These are phyloP conservation scores for Hemichromis elongatus DNA, from an alignment of 2,113 vertebrate genomes.

Conservation along the genomic window DNA sequence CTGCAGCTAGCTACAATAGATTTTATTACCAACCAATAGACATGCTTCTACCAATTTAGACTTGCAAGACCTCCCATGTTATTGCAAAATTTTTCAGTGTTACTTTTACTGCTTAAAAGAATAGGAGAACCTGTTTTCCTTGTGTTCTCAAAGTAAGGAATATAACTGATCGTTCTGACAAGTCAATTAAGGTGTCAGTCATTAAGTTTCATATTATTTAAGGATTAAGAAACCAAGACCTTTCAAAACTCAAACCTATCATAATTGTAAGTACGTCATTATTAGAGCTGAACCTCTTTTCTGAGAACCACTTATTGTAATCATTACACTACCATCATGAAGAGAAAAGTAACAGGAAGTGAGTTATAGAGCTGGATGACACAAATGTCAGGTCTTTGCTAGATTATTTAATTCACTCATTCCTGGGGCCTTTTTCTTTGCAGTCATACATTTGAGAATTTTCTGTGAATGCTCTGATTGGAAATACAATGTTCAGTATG, in stretches of 20 bases:
- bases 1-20: neutral
- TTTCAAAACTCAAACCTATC: neutral
- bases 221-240: neutral
- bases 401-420: neutral
- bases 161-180: neutral
- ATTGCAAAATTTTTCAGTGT: neutral
- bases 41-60: neutral
- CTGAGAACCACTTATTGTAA: neutral
- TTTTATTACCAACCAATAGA: neutral
- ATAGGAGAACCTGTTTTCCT: neutral
- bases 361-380: neutral
- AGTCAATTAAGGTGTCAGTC: neutral
- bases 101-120: neutral
- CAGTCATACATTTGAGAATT: neutral
- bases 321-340: neutral
- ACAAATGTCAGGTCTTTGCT: neutral
- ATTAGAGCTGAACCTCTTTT: neutral
- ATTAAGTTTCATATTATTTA: neutral
- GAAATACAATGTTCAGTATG: constrained; percentile 7
- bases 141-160: neutral
- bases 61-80: neutral
- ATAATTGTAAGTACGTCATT: neutral
- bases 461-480: neutral
- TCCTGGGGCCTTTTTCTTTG: neutral
- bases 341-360: neutral